A percentile compares a stretch with the other conserved stretches of the same genome.
These are phyloP conservation scores for Procambarus virginalis DNA, from an alignment of 1,140 invertebrate genomes.

Conservation along the genomic window DNA sequence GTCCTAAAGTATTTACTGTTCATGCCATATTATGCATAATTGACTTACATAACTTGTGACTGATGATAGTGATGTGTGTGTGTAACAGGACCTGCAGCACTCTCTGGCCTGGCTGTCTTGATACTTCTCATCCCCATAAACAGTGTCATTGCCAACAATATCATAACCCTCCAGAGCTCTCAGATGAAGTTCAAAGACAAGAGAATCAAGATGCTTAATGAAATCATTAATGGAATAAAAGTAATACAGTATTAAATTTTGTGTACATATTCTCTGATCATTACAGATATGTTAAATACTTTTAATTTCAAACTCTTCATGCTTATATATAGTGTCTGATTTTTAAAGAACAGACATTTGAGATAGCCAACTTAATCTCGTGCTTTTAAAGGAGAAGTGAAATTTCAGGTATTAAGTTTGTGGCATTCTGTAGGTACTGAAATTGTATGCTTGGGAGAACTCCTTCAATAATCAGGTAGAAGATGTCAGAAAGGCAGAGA, in stretches of 20 bases:
- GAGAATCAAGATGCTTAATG: constrained; percentile 94
- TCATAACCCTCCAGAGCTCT: constrained; percentile 82
- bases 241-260: constrained; percentile 74
- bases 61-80: too few species aligned
- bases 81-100: constrained; percentile 82
- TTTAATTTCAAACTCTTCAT: too few species aligned
- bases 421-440: constrained; percentile 69
- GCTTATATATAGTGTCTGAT: too few species aligned
- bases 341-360: background rate
- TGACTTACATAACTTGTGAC: too few species aligned
- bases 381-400: too few species aligned
- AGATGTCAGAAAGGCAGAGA: constrained; percentile 69
- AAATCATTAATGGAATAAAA: constrained; percentile 95
- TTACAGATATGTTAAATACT: background rate
- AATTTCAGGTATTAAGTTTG: background rate
- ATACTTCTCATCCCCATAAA: constrained; percentile 93
- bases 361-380: background rate
- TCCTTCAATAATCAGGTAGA: constrained; percentile 70
- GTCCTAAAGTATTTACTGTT: too few species aligned
- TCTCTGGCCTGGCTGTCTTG: constrained; percentile 94
- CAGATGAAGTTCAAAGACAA: constrained; percentile 95
- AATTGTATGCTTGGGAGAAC: constrained; percentile 72
- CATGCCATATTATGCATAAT: too few species aligned
- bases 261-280: background rate
- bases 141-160: constrained; percentile 88